phyloP scores from a whole-genome alignment of 2,797 vertebrate genomes.

The Protonibea diacanthus region DNA sequence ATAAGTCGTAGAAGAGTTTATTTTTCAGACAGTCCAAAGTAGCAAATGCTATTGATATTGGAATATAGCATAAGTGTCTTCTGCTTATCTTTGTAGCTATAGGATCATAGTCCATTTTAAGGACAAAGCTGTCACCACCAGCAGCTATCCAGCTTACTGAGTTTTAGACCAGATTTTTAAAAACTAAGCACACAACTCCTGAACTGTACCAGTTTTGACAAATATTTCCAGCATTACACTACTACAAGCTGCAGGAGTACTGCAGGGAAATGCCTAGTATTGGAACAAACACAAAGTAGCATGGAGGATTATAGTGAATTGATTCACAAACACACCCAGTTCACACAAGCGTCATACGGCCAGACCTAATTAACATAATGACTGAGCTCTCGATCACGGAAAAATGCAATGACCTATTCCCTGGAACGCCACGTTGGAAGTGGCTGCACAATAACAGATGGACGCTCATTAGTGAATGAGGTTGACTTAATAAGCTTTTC shows the following conservation, averaged over 20 bases:
- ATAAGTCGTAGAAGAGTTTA: neutral
- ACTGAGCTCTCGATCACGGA: conserved; percentile 46
- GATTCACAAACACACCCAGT: conserved; percentile 18
- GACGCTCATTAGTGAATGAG: conserved; percentile 76
- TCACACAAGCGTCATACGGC: conserved; percentile 48
- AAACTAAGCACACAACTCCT: neutral
- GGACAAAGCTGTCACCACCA: neutral
- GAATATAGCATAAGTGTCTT: neutral
- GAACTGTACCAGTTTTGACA: neutral
- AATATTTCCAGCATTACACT: neutral
- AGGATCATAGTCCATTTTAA: neutral
- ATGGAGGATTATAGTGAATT: conserved; percentile 15
- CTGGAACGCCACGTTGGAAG: conserved; percentile 51
- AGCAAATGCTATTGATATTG: neutral
- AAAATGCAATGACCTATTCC: conserved; percentile 65
- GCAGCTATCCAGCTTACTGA: neutral
- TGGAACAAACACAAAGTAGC: conserved; percentile 25
- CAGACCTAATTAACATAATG: conserved; percentile 72
- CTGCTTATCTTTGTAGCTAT: neutral
- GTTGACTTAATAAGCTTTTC: conserved; percentile 68
- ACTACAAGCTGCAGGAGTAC: neutral
- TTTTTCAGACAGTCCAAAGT: neutral
- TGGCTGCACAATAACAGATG: conserved; percentile 76
- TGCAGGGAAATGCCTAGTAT: neutral
- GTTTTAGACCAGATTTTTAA: neutral